Base-by-base conservation (phyloP, 2,113 vertebrate species). In the Rhombomys opimus region DNA sequence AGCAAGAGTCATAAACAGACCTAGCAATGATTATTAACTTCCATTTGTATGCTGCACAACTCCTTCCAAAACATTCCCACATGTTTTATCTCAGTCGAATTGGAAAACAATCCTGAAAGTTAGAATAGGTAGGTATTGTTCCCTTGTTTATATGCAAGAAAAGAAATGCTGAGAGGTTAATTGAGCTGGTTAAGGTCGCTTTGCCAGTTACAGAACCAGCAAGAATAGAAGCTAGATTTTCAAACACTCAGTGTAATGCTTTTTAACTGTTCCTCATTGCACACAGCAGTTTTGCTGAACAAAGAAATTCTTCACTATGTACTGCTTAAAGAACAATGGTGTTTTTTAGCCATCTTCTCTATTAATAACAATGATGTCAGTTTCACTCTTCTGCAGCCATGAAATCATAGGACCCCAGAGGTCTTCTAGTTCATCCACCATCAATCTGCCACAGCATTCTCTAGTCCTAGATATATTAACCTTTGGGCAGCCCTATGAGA, bases 21-120 rank as follows among this genome's bases (percentile, higher is more conserved):
- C 78, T 87, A 75, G 92, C 95, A 94, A 67, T 81, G 89, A 96
- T 90, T 97, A 96, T 97, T 97, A 97, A 95, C 97, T 96, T 92
- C 90, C 89, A 96, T 97, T 94, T 96, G 90, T 97, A 96, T 97
- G 90, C 94, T 65, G 65, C 27, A 87, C 68, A 17, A 63, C 81
- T 41, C 89, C 32, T 63, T 78, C 91, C 46, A 17, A 93, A 97
- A 93, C 86, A 91, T 52, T 95, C 94, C 78, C 54, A 73, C 89
- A 67, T 95, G 96, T 93, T 95, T 97, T 94, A 95, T 95, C 94
- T 96, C 73, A 65, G 78, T 63, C 0, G 23, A 95, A 89, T 84
- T 96, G 86, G 94, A 96, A 96, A 97, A 92, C 94, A 96, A 96
- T 91, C 63, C 95, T 93, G 91, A 89, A 93, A 96, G 92, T 96